Evolutionary conservation across 2,113 vertebrate species (phyloP).

Genomic region (Chelonoidis abingdonii): DNA sequence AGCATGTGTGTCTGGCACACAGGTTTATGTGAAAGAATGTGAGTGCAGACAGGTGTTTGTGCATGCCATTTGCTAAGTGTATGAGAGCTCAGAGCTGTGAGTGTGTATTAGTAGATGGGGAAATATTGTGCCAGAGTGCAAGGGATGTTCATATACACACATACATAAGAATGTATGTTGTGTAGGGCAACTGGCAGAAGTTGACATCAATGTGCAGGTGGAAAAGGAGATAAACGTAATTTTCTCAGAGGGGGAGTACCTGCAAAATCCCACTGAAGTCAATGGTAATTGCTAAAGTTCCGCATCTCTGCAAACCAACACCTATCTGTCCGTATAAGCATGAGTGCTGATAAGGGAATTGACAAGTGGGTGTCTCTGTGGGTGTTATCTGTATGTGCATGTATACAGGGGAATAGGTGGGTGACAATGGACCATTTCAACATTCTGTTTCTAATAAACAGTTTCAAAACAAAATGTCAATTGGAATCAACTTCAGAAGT

Average conservation of each 20-base stretch:
- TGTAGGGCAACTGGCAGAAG: neutral
- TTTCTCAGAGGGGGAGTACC: neutral
- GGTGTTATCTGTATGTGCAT: neutral
- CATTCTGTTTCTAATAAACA: neutral
- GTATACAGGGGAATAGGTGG: neutral
- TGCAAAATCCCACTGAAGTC: neutral
- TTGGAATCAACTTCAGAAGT: neutral
- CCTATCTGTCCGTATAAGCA: neutral
- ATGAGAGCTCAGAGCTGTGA: neutral
- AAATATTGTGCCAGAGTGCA: neutral
- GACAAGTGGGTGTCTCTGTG: neutral
- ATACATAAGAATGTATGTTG: neutral
- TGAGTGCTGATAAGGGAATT: neutral
- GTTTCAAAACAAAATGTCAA: neutral
- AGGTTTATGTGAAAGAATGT: neutral
- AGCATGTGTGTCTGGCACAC: neutral
- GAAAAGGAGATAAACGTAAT: neutral
- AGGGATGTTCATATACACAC: neutral
- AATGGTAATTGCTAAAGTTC: neutral
- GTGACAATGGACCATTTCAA: neutral
- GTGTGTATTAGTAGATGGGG: neutral
- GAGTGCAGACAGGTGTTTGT: neutral
- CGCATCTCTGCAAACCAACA: neutral
- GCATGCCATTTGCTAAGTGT: neutral
- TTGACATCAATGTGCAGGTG: fast-evolving